phyloP scores from a whole-genome alignment of 2,113 vertebrate species.

The chimpanzee (Pan troglodytes) region DNA sequence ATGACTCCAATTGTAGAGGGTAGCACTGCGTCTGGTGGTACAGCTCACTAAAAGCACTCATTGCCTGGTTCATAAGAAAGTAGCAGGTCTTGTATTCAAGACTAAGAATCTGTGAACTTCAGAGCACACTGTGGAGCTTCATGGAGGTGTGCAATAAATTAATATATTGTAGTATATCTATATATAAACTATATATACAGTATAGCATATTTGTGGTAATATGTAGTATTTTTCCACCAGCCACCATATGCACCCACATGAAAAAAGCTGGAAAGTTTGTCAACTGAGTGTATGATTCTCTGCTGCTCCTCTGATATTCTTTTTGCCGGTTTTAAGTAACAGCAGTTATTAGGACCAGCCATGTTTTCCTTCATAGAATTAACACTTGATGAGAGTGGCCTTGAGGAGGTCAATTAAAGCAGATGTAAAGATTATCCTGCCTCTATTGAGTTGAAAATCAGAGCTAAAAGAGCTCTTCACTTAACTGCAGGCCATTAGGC shows the following conservation, averaged over 20 bases:
- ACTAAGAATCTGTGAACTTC: constrained; percentile 50
- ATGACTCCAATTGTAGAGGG: constrained; percentile 75
- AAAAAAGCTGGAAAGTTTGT: background rate
- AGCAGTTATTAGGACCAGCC: background rate
- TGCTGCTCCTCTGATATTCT: background rate
- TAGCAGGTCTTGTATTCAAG: constrained; percentile 54
- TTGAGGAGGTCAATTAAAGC: background rate
- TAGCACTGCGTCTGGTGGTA: constrained; percentile 73
- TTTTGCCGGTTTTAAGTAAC: background rate
- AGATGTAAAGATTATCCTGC: background rate
- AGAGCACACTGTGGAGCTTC: background rate
- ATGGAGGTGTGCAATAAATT: background rate
- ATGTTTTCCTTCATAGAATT: background rate
- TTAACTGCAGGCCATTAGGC: background rate
- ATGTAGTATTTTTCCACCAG: background rate
- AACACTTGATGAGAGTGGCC: background rate
- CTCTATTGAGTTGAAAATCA: background rate
- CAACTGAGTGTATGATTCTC: background rate
- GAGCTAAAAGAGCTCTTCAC: background rate
- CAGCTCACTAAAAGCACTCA: constrained; percentile 58
- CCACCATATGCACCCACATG: background rate
- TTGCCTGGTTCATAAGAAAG: constrained; percentile 54
- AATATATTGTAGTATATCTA: background rate
- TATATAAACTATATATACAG: background rate
- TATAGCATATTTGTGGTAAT: background rate